A percentile compares a stretch with the other conserved stretches of the same genome.
These are phyloP conservation scores for Leptinotarsa defecta DNA, from an alignment of 1,140 invertebrate species.

Conservation along the genomic window DNA sequence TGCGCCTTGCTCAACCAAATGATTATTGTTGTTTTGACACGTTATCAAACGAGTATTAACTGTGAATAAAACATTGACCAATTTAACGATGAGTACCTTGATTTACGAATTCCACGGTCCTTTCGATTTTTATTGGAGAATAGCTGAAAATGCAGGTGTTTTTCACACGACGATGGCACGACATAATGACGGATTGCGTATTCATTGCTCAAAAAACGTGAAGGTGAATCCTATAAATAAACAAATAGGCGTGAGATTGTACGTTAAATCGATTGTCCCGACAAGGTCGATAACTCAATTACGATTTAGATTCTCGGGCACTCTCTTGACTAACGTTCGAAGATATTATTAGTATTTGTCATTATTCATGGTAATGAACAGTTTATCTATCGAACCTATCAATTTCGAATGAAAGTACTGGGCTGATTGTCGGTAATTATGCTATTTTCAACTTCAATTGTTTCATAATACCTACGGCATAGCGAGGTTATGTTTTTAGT, in stretches of 20 bases:
- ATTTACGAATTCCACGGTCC: too few species aligned
- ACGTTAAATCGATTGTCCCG: constrained; percentile 5
- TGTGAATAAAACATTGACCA: too few species aligned
- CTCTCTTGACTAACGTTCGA: background rate
- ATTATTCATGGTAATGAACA: background rate
- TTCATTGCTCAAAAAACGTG: too few species aligned
- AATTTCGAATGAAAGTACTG: background rate
- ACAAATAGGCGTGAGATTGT: background rate
- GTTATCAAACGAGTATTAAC: too few species aligned
- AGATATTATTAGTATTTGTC: constrained; percentile 7
- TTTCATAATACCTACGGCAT: constrained; percentile 5
- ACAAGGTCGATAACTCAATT: constrained; percentile 3
- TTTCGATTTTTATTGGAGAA: too few species aligned
- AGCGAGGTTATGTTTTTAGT: background rate
- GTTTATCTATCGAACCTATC: constrained; percentile 3
- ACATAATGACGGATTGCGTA: too few species aligned
- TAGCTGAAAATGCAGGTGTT: too few species aligned
- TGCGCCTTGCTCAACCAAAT: too few species aligned
- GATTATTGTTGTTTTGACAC: too few species aligned
- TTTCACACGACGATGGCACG: too few species aligned
- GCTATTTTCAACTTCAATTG: background rate
- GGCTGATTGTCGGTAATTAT: background rate
- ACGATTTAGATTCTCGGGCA: background rate
- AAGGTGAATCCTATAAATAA: too few species aligned
- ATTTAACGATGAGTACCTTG: too few species aligned